Evolutionary conservation across 2,797 vertebrate genomes (phyloP).

Genomic region (Phalloptychus januarius): DNA sequence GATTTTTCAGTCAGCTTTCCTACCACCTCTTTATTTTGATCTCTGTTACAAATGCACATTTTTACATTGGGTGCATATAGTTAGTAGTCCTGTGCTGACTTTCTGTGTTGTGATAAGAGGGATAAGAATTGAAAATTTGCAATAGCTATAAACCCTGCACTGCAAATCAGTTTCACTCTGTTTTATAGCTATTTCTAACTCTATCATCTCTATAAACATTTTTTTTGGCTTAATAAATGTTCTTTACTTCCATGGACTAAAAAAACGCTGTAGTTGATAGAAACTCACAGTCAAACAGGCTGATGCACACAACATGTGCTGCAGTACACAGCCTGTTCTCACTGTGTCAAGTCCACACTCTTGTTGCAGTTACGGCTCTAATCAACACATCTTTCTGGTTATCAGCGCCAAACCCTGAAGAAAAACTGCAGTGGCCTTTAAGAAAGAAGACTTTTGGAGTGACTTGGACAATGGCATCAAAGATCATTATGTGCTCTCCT

Average conservation of each 20-base stretch:
- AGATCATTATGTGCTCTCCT: slow-evolving; percentile 28
- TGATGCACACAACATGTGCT: slow-evolving; percentile 43
- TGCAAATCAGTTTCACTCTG: background rate
- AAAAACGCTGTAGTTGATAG: slow-evolving; percentile 45
- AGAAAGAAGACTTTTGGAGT: slow-evolving; percentile 42
- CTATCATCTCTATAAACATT: background rate
- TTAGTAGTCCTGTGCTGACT: background rate
- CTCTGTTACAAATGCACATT: background rate
- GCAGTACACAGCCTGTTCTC: slow-evolving; percentile 54
- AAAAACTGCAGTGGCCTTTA: slow-evolving; percentile 59
- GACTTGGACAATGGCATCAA: slow-evolving; percentile 25
- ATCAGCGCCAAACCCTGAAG: slow-evolving; percentile 60
- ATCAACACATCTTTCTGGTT: slow-evolving; percentile 71
- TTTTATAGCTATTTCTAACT: background rate
- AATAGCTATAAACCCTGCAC: background rate
- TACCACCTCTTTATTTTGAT: background rate
- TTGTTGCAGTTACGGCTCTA: slow-evolving; percentile 60
- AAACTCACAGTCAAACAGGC: slow-evolving; percentile 29
- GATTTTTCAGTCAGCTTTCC: background rate
- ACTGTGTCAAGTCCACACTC: slow-evolving; percentile 44
- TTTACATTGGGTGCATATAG: background rate
- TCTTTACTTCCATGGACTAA: slow-evolving; percentile 67
- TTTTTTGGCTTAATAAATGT: slow-evolving; percentile 27
- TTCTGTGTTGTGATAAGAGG: background rate
- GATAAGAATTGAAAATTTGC: background rate